Conservation (phyloP, 1,140 invertebrate genomes). For the Euura saliciscinereae region DNA sequence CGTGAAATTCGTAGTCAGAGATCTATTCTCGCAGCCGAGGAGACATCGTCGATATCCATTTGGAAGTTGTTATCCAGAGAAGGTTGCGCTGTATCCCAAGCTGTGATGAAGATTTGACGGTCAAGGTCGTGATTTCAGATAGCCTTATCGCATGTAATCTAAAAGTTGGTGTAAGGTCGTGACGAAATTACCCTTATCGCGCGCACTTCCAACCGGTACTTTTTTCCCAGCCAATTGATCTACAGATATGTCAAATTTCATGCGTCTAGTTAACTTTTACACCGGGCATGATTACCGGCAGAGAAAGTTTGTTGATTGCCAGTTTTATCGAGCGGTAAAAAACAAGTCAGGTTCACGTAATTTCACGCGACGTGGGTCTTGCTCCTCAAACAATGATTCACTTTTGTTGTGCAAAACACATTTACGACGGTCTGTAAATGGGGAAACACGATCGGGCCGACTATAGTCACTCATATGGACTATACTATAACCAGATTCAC, state of each 20-base stretch:
- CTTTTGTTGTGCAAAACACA: too few species aligned
- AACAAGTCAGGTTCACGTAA: neutral
- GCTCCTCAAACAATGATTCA: neutral
- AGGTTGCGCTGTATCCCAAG: too few species aligned
- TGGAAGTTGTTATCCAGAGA: too few species aligned
- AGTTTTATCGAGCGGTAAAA: neutral
- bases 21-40: too few species aligned
- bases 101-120: neutral
- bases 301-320: neutral
- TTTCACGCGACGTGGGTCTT: neutral
- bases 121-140: neutral
- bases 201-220: neutral
- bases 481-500: too few species aligned
- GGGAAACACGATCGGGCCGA: too few species aligned
- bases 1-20: neutral
- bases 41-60: too few species aligned
- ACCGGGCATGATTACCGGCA: neutral
- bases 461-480: too few species aligned
- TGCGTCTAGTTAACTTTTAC: neutral
- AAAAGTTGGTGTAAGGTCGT: neutral
- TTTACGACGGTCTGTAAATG: too few species aligned
- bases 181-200: neutral
- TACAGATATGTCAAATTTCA: neutral
- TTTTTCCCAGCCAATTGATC: neutral
- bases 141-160: neutral